Base-by-base conservation (phyloP, 2,113 vertebrate genomes). In the Narcine bancroftii region DNA sequence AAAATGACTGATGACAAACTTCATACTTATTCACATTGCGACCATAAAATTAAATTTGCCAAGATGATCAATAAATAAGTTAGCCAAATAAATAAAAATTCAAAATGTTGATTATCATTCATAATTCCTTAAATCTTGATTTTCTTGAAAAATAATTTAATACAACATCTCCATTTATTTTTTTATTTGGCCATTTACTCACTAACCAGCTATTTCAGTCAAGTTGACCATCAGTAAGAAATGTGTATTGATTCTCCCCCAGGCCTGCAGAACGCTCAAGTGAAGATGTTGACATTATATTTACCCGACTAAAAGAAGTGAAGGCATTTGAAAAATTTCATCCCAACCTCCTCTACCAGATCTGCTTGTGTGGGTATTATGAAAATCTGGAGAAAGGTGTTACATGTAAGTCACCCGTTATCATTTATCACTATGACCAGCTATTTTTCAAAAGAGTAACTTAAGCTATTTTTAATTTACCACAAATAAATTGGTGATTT, bases 241-340 rank as follows among this genome's bases (percentile, higher is more conserved):
- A 45, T n/a, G n/a, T n/a, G n/a, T 39, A 69, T 73, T 94, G 93
- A 94, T 66, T 69, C 93, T 91, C 77, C 77, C 95, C 21, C 93
- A 99, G 99, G 93, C 99, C 98, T 2, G 94, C 97, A 92, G 98
- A 99, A 93, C 97, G 99, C 83, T 98, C 98, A 0, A 97, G 97
- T 92, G 98, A 99, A 95, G 98, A 99, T 94, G 96, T 99, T 89
- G 98, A 99, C 94, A 98, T 99, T 93, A 99, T 99, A 93, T 96
- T 99, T 95, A 96, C 97, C 3, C 96, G 97, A 42, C 96, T 99
- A 93, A 98, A 97, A 94, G 97, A 96, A 94, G 97, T 98, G 76
- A 99, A 99, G 95, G 98, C 97, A 93, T 99, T 99, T 92, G 98
- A 99, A 94, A 97, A 97, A 94, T 99, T 99, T 94, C 97, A 98